Evolutionary conservation across 2,797 vertebrate species (phyloP).

Genomic region (Spinibarbus caldwelli): DNA sequence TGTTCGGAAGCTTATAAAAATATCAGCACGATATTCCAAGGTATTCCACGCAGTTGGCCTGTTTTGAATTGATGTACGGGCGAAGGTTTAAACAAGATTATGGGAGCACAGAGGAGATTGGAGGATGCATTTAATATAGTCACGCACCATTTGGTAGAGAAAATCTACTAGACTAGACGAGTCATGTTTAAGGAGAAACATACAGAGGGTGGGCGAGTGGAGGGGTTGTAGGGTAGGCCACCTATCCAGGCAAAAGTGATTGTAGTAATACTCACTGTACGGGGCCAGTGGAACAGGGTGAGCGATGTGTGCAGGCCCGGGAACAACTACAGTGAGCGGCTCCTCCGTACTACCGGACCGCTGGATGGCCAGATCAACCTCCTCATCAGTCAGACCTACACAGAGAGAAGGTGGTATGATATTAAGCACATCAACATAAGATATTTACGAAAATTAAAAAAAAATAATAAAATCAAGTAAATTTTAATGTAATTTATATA

Average conservation of each 20-base stretch:
- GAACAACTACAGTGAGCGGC: slow-evolving; percentile 72
- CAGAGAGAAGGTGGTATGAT: neutral
- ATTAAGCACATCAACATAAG: neutral
- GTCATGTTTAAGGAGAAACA: slow-evolving; percentile 45
- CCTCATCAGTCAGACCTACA: slow-evolving; percentile 93
- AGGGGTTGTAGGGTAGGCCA: slow-evolving; percentile 4
- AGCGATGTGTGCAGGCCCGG: slow-evolving; percentile 70
- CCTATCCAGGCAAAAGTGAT: neutral
- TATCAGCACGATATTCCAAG: slow-evolving; percentile 9
- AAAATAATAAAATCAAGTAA: too few relatives aligned
- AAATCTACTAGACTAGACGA: slow-evolving; percentile 42
- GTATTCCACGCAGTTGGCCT: slow-evolving; percentile 15
- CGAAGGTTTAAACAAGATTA: slow-evolving; percentile 48
- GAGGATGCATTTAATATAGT: slow-evolving; percentile 39
- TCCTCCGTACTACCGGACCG: slow-evolving; percentile 88
- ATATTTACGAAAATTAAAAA: neutral
- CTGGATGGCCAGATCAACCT: slow-evolving; percentile 95
- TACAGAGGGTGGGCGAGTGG: neutral
- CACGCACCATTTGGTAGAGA: slow-evolving; percentile 41
- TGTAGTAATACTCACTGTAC: slow-evolving; percentile 81
- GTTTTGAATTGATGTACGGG: slow-evolving; percentile 41
- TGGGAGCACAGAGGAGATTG: slow-evolving; percentile 27
- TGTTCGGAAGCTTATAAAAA: slow-evolving; percentile 31
- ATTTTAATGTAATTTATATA: neutral
- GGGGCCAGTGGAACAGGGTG: slow-evolving; percentile 76